Conservation (phyloP, 2,888 invertebrate species). For the Dorcus hopei region DNA sequence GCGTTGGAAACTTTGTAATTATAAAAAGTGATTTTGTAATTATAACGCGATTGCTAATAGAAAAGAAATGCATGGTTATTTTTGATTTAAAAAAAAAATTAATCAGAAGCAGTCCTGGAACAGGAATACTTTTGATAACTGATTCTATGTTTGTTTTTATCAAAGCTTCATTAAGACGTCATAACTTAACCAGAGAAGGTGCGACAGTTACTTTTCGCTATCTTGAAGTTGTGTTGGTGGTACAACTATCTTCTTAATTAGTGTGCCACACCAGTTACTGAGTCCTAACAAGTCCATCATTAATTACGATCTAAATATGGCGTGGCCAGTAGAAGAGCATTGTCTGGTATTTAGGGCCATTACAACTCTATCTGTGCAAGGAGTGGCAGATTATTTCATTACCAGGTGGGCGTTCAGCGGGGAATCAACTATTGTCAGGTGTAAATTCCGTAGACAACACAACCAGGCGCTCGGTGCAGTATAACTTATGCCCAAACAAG, state of each 20-base stretch:
- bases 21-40: no score
- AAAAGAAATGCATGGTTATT: no score
- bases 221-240: not conserved
- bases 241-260: slow-evolving; percentile 12
- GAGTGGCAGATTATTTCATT: slow-evolving; percentile 50
- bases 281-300: slow-evolving; percentile 17
- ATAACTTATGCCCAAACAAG: slow-evolving; percentile 28
- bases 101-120: no score
- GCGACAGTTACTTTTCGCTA: not conserved
- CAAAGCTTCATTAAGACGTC: no score
- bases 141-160: no score
- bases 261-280: slow-evolving; percentile 9
- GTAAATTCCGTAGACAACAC: slow-evolving; percentile 40
- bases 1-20: no score
- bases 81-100: no score
- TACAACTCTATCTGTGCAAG: slow-evolving; percentile 49
- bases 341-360: slow-evolving; percentile 44
- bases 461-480: slow-evolving; percentile 10
- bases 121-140: no score
- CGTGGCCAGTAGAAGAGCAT: slow-evolving; percentile 26
- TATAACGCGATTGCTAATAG: no score
- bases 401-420: slow-evolving; percentile 44
- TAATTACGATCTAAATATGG: slow-evolving; percentile 39
- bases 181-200: not conserved
- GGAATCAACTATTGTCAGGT: slow-evolving; percentile 47